These are phyloP conservation scores for Pycnomerus fuliginosus DNA, from an alignment of 2,888 invertebrate species.

Conservation along the genomic window DNA sequence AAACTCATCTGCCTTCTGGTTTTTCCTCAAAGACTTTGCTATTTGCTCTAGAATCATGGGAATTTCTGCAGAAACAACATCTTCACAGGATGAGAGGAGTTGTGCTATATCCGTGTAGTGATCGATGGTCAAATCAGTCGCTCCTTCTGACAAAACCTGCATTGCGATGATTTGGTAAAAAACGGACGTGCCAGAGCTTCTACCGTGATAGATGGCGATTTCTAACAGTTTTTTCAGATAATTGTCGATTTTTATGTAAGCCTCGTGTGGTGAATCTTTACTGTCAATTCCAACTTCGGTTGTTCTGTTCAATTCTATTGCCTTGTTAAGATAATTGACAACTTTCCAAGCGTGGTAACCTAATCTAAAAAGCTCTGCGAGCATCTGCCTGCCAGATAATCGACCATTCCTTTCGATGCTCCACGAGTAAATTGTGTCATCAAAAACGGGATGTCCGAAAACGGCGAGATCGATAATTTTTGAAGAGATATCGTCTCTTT, in stretches of 20 bases:
- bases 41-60: conserved; percentile 47
- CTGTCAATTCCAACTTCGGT: conserved; percentile 46
- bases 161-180: conserved; percentile 60
- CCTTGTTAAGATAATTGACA: no score
- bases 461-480: conserved; percentile 62
- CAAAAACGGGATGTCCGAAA: conserved; percentile 62
- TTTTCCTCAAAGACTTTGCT: conserved; percentile 31
- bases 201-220: conserved; percentile 51
- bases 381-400: no score
- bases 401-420: conserved; percentile 56
- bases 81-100: conserved; percentile 65
- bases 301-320: no score
- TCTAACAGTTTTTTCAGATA: conserved; percentile 30
- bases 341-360: no score
- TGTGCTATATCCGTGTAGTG: conserved; percentile 69
- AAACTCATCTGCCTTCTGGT: conserved; percentile 52
- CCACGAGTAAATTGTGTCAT: conserved; percentile 55
- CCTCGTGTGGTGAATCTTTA: conserved; percentile 36
- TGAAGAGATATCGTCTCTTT: conserved; percentile 53
- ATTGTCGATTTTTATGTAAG: conserved; percentile 48
- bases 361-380: no score
- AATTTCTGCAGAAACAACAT: conserved; percentile 76
- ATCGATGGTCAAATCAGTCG: conserved; percentile 61
- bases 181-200: conserved; percentile 55
- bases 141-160: conserved; percentile 51